Conservation (phyloP, 2,888 invertebrate species). For the Heterodera filipjevi region DNA sequence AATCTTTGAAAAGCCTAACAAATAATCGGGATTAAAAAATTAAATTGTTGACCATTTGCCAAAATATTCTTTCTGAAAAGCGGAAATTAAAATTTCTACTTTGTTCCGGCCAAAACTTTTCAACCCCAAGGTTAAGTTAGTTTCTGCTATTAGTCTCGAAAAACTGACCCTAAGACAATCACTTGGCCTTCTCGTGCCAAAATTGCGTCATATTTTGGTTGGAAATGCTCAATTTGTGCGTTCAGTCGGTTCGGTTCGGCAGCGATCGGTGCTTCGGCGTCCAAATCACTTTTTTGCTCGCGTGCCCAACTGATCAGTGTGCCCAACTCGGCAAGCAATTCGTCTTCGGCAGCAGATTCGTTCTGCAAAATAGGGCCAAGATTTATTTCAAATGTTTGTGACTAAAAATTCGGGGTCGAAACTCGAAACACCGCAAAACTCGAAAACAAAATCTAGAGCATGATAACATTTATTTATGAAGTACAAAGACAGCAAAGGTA, state of each 20-base stretch:
- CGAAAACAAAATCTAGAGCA: no score
- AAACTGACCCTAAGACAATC: conserved; percentile 77
- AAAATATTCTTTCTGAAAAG: no score
- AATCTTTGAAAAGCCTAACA: no score
- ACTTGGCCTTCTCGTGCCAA: conserved; percentile 90
- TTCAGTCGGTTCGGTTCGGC: conserved; percentile 82
- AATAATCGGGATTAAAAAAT: no score
- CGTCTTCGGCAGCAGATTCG: conserved; percentile 32
- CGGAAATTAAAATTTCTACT: no score
- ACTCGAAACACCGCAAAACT: neutral
- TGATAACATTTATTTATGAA: no score
- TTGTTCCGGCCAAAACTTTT: no score
- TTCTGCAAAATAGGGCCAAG: conserved; percentile 11
- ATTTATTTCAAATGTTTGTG: neutral
- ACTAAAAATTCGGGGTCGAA: neutral
- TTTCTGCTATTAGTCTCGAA: no score
- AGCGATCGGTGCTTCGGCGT: conserved; percentile 72
- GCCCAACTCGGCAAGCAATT: conserved; percentile 30
- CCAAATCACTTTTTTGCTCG: conserved; percentile 18
- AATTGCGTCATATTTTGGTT: conserved; percentile 83
- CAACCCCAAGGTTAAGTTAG: no score
- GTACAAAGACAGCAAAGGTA: no score
- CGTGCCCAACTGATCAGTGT: conserved; percentile 29
- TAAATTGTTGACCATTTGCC: no score
- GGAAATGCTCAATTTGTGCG: conserved; percentile 79